Percentiles rank a stretch among this genome's conserved stretches.
Conservation (phyloP, 64 coral and sea anemone genomes). For the Montipora sp. region DNA sequence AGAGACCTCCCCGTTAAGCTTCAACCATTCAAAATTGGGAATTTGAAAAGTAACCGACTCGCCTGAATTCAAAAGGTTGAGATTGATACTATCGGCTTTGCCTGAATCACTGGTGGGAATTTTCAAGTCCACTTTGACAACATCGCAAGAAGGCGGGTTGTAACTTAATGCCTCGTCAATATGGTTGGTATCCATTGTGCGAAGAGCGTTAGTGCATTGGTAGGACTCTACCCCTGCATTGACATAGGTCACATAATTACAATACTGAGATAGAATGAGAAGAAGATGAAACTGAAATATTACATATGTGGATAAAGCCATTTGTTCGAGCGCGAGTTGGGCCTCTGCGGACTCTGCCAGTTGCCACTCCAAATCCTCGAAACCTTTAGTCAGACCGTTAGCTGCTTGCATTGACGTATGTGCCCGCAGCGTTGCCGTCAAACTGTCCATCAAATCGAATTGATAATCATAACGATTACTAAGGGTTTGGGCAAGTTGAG, state of each 20-base stretch:
- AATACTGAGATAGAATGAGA: constrained; percentile 54
- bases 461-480: constrained; percentile 42
- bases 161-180: constrained; percentile 58
- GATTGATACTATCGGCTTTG: constrained; percentile 40
- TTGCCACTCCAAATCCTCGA: constrained; percentile 20
- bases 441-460: constrained; percentile 65
- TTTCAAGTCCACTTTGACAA: constrained; percentile 35
- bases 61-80: constrained; percentile 35
- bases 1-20: constrained; percentile 38
- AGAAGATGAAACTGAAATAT: constrained; percentile 50
- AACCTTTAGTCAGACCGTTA: constrained; percentile 26
- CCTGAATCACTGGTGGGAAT: constrained; percentile 45
- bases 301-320: constrained; percentile 69
- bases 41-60: constrained; percentile 54
- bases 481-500: constrained; percentile 41
- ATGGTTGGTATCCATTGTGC: constrained; percentile 48
- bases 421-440: constrained; percentile 20
- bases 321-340: constrained; percentile 55
- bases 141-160: constrained; percentile 49
- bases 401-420: constrained; percentile 50
- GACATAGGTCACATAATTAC: constrained; percentile 54
- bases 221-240: constrained; percentile 41
- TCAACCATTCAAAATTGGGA: constrained; percentile 55
- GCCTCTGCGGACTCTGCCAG: constrained; percentile 10
- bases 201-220: constrained; percentile 34